phyloP scores from a whole-genome alignment of 2,888 invertebrate genomes.

The Plebejus anna region DNA sequence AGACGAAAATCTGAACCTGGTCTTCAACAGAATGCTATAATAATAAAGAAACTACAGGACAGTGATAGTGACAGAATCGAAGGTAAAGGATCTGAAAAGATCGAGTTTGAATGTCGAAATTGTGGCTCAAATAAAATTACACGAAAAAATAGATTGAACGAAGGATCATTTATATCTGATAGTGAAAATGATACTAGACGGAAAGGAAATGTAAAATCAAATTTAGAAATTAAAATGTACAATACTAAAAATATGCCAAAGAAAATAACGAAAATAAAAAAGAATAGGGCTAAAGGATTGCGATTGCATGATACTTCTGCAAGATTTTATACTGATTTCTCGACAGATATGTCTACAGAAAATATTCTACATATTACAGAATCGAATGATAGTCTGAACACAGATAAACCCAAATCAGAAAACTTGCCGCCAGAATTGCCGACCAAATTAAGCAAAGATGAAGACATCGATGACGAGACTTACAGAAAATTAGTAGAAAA shows the following conservation, averaged over 20 bases:
- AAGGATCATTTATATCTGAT: conserved; percentile 59
- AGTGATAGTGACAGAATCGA: conserved; percentile 62
- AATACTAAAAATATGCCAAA: conserved; percentile 85
- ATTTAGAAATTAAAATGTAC: conserved; percentile 81
- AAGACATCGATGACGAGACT: conserved; percentile 71
- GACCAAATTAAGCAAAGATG: conserved; percentile 63
- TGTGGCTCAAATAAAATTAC: conserved; percentile 71
- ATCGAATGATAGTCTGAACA: conserved; percentile 81
- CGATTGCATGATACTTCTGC: conserved; percentile 77
- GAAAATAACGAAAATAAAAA: conserved; percentile 85
- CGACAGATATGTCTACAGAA: conserved; percentile 82
- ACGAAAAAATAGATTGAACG: conserved; percentile 52
- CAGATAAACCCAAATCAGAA: conserved; percentile 56
- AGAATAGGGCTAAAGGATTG: conserved; percentile 80
- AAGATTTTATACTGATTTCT: conserved; percentile 84
- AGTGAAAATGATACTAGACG: conserved; percentile 61
- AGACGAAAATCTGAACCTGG: conserved; percentile 86
- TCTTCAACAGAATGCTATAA: conserved; percentile 66
- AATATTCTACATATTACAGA: conserved; percentile 82
- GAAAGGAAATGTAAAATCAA: conserved; percentile 49
- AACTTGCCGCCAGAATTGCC: conserved; percentile 45
- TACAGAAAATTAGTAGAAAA: conserved; percentile 73
- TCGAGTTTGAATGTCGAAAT: conserved; percentile 71
- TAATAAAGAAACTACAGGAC: conserved; percentile 60
- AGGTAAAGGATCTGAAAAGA: conserved; percentile 61